Percentiles rank a stretch among this genome's conserved stretches.
Evolutionary conservation across 2,113 vertebrate genomes (phyloP).

Genomic region (Todiramphus saurophagus): DNA sequence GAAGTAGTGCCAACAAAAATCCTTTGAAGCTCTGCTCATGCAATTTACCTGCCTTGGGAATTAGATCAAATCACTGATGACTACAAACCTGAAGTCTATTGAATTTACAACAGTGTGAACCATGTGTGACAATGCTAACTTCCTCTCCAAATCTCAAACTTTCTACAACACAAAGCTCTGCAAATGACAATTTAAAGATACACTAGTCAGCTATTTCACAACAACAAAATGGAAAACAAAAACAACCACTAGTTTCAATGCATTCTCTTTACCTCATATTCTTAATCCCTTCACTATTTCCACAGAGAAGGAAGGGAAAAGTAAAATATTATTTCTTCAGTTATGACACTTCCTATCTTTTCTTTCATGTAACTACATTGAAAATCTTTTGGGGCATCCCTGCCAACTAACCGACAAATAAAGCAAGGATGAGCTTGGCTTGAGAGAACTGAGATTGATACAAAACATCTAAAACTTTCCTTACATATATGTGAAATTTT

Average conservation of each 20-base stretch:
- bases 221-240: not conserved
- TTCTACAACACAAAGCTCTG: not conserved
- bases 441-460: not conserved
- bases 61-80: not conserved
- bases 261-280: not conserved
- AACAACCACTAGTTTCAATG: not conserved
- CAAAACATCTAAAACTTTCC: not conserved
- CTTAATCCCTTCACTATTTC: not conserved
- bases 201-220: not conserved
- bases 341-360: not conserved
- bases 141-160: not conserved
- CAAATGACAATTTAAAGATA: not conserved
- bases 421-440: not conserved
- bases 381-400: not conserved
- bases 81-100: not conserved
- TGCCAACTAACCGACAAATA: not conserved
- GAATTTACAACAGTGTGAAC: not conserved
- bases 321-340: not conserved
- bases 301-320: not conserved
- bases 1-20: not conserved
- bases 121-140: not conserved
- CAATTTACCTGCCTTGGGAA: not conserved
- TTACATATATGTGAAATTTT: not conserved
- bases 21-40: not conserved
- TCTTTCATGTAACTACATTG: not conserved